A percentile compares a stretch with the other conserved stretches of the same genome.
Evolutionary conservation across 2,797 vertebrate genomes (phyloP).

Genomic region (Syngnathus rostellatus): DNA sequence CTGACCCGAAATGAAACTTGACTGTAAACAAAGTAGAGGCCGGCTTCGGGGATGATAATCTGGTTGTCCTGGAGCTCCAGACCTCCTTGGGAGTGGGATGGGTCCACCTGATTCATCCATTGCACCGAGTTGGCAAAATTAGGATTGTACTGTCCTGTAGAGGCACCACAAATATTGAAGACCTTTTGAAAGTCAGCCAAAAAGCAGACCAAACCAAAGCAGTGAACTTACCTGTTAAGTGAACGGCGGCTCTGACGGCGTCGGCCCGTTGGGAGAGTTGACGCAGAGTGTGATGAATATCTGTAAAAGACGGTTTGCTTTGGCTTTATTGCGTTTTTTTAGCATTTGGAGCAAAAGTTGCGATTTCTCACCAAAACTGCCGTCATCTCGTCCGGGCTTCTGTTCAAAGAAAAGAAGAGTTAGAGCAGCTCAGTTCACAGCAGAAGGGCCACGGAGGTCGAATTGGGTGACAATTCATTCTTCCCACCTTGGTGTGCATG

Average conservation of each 20-base stretch:
- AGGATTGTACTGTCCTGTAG: constrained; percentile 43
- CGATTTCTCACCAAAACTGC: constrained; percentile 23
- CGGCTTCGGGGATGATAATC: constrained; percentile 48
- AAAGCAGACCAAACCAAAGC: background rate
- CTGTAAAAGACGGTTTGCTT: constrained; percentile 28
- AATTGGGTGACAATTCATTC: background rate
- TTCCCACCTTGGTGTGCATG: constrained; percentile 37
- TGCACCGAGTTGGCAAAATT: constrained; percentile 4
- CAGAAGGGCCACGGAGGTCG: background rate
- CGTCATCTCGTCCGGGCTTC: constrained; percentile 9
- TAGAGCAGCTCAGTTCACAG: background rate
- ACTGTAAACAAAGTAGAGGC: constrained; percentile 72
- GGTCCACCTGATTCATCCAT: constrained; percentile 48
- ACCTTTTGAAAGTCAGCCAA: too few species aligned
- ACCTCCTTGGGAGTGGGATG: constrained; percentile 47
- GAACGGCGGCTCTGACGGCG: constrained; percentile 56
- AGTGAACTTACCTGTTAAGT: constrained; percentile 59
- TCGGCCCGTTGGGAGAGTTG: constrained; percentile 34
- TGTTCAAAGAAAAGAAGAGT: constrained; percentile 21
- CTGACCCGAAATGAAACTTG: constrained; percentile 61
- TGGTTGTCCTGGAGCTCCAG: constrained; percentile 49
- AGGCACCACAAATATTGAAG: background rate
- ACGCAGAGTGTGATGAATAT: constrained; percentile 47
- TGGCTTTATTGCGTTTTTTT: too few species aligned
- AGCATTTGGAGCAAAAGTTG: background rate